A percentile compares a stretch with the other conserved stretches of the same genome.
phyloP scores from a whole-genome alignment of 2,113 vertebrate species.

The Protobothrops flavoviridis region DNA sequence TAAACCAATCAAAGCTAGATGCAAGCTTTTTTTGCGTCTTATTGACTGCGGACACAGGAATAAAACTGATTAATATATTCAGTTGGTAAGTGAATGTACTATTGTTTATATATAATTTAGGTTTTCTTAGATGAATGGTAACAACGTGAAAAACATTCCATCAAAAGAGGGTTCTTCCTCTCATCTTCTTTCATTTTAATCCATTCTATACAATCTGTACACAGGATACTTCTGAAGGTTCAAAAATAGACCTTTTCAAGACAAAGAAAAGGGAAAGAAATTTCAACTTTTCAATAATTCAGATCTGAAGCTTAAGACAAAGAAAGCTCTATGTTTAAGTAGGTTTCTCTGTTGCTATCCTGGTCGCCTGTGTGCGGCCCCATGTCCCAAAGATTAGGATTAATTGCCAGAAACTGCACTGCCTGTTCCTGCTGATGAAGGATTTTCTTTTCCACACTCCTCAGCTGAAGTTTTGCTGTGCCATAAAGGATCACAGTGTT shows the following conservation, averaged over 20 bases:
- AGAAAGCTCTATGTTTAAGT: slow-evolving; percentile 54
- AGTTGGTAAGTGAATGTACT: neutral
- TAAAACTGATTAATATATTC: neutral
- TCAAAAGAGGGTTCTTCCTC: neutral
- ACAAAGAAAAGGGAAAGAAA: neutral
- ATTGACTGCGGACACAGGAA: neutral
- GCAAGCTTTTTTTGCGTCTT: neutral
- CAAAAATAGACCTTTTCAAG: slow-evolving; percentile 36
- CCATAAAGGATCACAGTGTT: neutral
- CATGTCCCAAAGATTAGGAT: slow-evolving; percentile 44
- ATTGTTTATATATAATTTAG: neutral
- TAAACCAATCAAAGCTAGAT: neutral
- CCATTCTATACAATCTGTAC: slow-evolving; percentile 18
- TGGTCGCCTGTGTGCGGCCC: slow-evolving; percentile 47
- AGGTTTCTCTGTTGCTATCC: slow-evolving; percentile 62
- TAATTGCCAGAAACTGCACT: slow-evolving; percentile 51
- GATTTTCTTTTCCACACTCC: slow-evolving; percentile 46
- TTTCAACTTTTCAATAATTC: slow-evolving; percentile 48
- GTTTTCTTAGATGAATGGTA: neutral
- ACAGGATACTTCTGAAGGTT: slow-evolving; percentile 25
- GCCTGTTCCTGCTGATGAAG: slow-evolving; percentile 40
- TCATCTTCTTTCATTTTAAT: slow-evolving; percentile 8
- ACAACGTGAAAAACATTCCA: neutral
- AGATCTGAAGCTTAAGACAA: slow-evolving; percentile 42
- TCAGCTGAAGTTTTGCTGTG: neutral